Base-by-base conservation (phyloP, 1,140 invertebrate species). In the Cheumatopsyche charites region DNA sequence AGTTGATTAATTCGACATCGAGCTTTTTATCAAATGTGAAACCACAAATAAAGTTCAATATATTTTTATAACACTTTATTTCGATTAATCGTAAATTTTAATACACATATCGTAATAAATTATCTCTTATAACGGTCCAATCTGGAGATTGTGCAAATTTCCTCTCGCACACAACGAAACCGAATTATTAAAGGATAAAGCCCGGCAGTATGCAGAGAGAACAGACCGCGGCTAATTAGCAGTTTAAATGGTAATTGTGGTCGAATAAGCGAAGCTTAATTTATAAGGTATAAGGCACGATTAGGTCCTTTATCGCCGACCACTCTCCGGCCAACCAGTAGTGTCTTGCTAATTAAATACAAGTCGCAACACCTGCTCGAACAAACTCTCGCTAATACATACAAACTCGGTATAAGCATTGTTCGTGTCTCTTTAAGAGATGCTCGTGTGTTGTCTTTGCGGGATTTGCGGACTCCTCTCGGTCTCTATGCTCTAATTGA, bases 211-310 rank as follows among this genome's bases (percentile, higher is more conserved):
- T 13, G 43, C 13, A 45, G 43, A 52, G 47, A 1, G 47, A 58
- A 23, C 55, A 58, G 55, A 58, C 55, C 55, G 23, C 55, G 17
- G 23, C 55, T 58, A 58, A 58, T 58, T 58, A 58, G 55, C 55
- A 12, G 55, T 58, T 58, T 58, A 58, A 58, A 58, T 58, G 55
- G 55, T 58, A 58, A 58, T 58, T 58, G 55, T 19, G 55, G 55
- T 17, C 19, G 55, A 58, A 58, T 58, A 58, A 58, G 55, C 55
- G 23, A 58, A 19, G 55, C 55, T 58, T 58, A 58, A 58, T 58
- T 58, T 25, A 58, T 58, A 58, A 58, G 55, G 43, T 47, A 47
- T n/a, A n/a, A 15, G 12, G 11, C 49, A 58, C 55, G 55, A 58
- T 58, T 58, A 58, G 55, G 55, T 58, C 55, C 55, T 58, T 58